phyloP scores from a whole-genome alignment of 2,888 invertebrate genomes.

The Pristionchus maxplancki region DNA sequence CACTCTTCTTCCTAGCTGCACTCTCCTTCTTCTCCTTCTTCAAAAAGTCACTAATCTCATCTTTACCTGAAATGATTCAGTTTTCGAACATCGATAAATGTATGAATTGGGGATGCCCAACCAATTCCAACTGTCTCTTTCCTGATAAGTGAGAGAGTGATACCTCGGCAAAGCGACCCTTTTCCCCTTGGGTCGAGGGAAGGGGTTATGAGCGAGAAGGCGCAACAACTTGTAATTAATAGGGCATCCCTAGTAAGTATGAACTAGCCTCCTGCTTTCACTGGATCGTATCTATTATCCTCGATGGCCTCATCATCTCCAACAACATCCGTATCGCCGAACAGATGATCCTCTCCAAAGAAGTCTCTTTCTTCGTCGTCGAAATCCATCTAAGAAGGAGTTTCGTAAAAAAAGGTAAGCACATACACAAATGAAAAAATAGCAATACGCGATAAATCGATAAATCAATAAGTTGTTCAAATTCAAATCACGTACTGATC shows the following conservation, averaged over 20 bases:
- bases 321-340: slow-evolving; percentile 57
- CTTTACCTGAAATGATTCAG: slow-evolving; percentile 38
- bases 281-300: slow-evolving; percentile 46
- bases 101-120: no score
- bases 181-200: no score
- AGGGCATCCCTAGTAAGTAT: background rate
- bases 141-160: no score
- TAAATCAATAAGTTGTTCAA: background rate
- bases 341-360: slow-evolving; percentile 61
- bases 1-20: slow-evolving; percentile 41
- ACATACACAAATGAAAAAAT: background rate
- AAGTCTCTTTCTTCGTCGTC: slow-evolving; percentile 62
- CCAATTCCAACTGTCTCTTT: no score
- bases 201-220: no score
- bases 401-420: background rate
- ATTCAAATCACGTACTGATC: background rate
- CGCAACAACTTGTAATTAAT: no score
- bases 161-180: no score
- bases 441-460: background rate
- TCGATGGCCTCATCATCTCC: slow-evolving; percentile 57
- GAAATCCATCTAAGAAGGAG: background rate
- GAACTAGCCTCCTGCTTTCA: background rate
- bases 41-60: slow-evolving; percentile 34
- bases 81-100: no score
- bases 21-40: slow-evolving; percentile 48